Evolutionary conservation across 2,113 vertebrate genomes (phyloP).

Genomic region (Pluvialis apricaria): DNA sequence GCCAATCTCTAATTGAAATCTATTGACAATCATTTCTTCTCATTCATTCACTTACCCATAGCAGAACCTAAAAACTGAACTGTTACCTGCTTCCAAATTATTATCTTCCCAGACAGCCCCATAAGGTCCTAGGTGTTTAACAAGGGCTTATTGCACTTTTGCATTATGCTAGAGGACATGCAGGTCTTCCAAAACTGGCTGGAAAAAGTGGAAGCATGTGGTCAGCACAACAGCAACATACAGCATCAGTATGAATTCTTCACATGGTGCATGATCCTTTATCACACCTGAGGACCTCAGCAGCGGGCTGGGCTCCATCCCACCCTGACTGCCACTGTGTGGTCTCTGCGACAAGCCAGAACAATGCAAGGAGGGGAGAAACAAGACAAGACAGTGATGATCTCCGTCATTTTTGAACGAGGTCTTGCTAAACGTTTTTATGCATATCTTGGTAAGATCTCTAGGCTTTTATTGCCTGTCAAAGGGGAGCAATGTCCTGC

Average conservation of each 20-base stretch:
- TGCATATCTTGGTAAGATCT: not conserved
- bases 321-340: not conserved
- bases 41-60: not conserved
- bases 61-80: not conserved
- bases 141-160: not conserved
- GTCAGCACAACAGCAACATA: not conserved
- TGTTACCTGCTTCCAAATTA: not conserved
- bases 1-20: not conserved
- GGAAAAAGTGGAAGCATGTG: not conserved
- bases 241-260: not conserved
- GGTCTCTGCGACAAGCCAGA: not conserved
- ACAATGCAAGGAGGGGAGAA: not conserved
- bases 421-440: not conserved
- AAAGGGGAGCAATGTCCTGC: not conserved
- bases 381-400: not conserved
- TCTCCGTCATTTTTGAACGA: not conserved
- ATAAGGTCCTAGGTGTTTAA: not conserved
- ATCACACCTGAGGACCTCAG: not conserved
- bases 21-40: not conserved
- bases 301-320: not conserved
- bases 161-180: not conserved
- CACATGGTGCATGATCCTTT: not conserved
- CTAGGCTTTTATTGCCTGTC: not conserved
- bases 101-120: not conserved
- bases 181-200: not conserved